Percentiles rank a stretch among this genome's conserved stretches.
Evolutionary conservation across 2,797 vertebrate genomes (phyloP).

Genomic region (Hypotaenidia okinawae): DNA sequence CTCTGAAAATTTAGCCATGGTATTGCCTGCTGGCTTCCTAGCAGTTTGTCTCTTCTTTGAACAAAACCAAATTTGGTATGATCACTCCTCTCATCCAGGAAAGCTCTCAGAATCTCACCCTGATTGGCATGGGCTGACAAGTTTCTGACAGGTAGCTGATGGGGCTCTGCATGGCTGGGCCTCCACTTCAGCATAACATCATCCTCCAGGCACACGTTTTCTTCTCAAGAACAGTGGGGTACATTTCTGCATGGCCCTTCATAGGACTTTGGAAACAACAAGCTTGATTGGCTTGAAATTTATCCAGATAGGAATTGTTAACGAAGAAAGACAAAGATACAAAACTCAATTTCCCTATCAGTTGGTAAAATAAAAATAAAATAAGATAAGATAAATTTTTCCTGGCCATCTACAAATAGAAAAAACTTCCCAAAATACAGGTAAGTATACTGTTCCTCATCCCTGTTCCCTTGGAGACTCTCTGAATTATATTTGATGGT

Average conservation of each 20-base stretch:
- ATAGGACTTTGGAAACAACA: neutral
- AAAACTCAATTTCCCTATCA: neutral
- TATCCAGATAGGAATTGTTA: neutral
- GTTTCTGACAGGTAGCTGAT: neutral
- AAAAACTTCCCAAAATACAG: neutral
- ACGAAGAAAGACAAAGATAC: neutral
- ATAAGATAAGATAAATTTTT: neutral
- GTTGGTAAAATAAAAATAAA: neutral
- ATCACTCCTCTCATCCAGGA: neutral
- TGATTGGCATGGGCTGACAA: neutral
- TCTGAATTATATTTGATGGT: neutral
- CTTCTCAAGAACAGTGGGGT: neutral
- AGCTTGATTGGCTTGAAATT: neutral
- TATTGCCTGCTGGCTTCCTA: neutral
- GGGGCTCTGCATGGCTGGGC: neutral
- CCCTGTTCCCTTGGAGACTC: neutral
- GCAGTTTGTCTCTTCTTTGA: neutral
- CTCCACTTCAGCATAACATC: neutral
- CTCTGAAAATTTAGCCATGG: rapidly evolving
- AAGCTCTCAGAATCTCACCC: neutral
- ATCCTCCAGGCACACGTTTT: neutral
- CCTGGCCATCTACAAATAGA: neutral
- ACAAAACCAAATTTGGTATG: neutral
- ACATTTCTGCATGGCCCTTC: neutral
- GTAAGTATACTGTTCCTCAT: neutral